Percentiles rank a stretch among this genome's conserved stretches.
Conservation (phyloP, 2,797 vertebrate genomes). For the Champsocephalus gunnari region DNA sequence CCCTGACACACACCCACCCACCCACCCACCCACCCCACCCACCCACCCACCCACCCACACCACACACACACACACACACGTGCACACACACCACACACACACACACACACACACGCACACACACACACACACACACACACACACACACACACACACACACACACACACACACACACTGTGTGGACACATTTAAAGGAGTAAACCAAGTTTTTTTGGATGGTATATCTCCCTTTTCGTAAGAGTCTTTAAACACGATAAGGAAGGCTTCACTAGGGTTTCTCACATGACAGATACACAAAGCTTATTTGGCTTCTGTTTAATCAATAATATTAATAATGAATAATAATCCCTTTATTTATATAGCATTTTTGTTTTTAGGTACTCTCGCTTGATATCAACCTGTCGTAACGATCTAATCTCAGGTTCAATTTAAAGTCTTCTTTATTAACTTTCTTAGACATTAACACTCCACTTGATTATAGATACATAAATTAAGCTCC, state of each 20-base stretch:
- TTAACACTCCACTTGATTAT: background rate
- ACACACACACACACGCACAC: too few relatives aligned
- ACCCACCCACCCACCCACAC: background rate
- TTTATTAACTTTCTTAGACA: background rate
- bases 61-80: too few relatives aligned
- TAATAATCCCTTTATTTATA: too few relatives aligned
- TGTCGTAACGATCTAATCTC: constrained; percentile 3
- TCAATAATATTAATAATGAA: too few relatives aligned
- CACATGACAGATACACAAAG: background rate
- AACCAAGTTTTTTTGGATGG: background rate
- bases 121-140: too few relatives aligned
- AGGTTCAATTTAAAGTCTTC: background rate
- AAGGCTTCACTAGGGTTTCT: background rate
- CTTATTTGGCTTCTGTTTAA: background rate
- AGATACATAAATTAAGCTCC: background rate
- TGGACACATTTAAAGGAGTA: constrained; percentile 2
- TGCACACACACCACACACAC: too few relatives aligned
- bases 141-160: too few relatives aligned
- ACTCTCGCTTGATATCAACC: background rate
- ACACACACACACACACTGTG: background rate
- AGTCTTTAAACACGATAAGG: too few relatives aligned
- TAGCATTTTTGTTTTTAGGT: too few relatives aligned
- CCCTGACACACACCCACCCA: constrained; percentile 16
- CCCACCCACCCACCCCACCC: constrained; percentile 1
- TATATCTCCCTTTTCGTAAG: background rate